Conservation (phyloP, 2,888 invertebrate species). For the Polydrusus tereticollis region DNA sequence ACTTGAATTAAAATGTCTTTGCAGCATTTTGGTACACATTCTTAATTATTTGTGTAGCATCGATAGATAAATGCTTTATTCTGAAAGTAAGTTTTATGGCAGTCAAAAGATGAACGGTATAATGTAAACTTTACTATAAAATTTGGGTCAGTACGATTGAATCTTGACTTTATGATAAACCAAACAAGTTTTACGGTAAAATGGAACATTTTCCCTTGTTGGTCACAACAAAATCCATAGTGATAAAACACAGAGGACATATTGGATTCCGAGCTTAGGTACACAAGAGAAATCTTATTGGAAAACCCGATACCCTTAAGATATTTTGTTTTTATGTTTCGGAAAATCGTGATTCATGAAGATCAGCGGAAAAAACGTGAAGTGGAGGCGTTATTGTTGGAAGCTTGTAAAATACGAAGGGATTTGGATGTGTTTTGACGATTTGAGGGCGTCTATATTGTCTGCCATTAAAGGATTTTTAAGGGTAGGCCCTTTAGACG, state of each 20-base stretch:
- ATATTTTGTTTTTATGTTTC: constrained; percentile 6
- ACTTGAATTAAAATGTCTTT: no score
- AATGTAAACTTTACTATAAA: no score
- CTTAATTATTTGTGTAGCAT: no score
- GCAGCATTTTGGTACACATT: no score
- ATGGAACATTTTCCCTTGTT: neutral
- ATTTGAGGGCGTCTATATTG: neutral
- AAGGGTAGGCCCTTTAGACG: neutral
- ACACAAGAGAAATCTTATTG: neutral
- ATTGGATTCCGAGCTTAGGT: neutral
- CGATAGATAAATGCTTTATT: no score
- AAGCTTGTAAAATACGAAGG: neutral
- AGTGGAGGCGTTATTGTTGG: neutral
- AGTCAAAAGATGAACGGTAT: no score
- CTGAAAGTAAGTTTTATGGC: no score
- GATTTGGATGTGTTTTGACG: neutral
- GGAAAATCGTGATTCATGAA: neutral
- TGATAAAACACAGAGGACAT: neutral
- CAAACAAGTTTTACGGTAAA: neutral
- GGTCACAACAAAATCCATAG: neutral
- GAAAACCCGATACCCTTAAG: neutral
- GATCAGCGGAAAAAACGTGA: neutral
- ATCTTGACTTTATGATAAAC: no score
- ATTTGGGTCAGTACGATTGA: no score
- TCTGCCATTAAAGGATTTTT: neutral